Percentiles rank a stretch among this genome's conserved stretches.
Conservation (phyloP, 2,888 invertebrate genomes). For the Noctuana brunneofusca region DNA sequence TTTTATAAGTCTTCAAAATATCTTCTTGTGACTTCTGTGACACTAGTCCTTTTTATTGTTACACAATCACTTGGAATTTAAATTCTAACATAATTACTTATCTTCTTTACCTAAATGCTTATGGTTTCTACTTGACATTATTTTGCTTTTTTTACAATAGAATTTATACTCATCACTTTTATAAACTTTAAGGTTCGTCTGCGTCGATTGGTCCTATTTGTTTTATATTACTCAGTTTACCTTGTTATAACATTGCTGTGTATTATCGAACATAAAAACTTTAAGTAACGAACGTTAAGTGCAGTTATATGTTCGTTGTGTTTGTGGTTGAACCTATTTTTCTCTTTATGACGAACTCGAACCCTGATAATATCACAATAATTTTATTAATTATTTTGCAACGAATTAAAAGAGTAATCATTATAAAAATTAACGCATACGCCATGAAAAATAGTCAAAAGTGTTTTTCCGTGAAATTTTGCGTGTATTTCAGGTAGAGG, state of each 20-base stretch:
- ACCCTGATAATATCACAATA: conserved; percentile 11
- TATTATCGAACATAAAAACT: background rate
- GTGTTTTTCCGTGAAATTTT: too few species aligned
- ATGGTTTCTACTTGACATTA: too few species aligned
- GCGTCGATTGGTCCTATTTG: background rate
- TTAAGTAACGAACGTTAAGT: conserved; percentile 1
- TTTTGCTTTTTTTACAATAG: too few species aligned
- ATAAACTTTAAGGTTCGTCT: background rate
- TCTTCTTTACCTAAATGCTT: too few species aligned
- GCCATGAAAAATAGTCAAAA: too few species aligned
- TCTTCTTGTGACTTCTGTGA: background rate
- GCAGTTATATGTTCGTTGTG: conserved; percentile 9
- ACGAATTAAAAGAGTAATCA: background rate
- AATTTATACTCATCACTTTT: background rate
- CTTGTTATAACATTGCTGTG: background rate
- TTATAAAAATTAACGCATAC: too few species aligned
- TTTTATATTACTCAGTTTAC: background rate
- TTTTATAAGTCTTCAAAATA: too few species aligned
- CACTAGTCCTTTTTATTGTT: too few species aligned
- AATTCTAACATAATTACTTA: too few species aligned
- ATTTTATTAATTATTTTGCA: background rate
- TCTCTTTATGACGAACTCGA: conserved; percentile 12
- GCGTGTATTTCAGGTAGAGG: too few species aligned
- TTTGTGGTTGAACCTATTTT: conserved; percentile 14
- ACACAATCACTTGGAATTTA: too few species aligned